phyloP scores from a whole-genome alignment of 1,140 invertebrate genomes.

The Lethrus apterus region DNA sequence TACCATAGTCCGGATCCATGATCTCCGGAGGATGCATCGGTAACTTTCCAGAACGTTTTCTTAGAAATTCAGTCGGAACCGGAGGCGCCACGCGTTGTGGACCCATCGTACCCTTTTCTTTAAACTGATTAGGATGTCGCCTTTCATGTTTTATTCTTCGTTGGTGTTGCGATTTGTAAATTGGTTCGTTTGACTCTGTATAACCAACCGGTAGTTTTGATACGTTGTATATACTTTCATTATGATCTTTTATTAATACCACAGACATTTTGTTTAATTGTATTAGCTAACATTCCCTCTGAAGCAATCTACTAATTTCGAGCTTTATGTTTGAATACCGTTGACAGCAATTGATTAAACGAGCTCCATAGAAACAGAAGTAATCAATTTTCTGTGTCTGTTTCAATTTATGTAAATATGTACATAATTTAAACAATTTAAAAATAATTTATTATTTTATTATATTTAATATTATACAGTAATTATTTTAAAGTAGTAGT shows the following conservation, averaged over 20 bases:
- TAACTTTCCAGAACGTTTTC: conserved; percentile 43
- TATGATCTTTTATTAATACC: conserved; percentile 43
- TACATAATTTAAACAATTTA: no score
- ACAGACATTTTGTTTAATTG: conserved; percentile 44
- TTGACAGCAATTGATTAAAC: conserved; percentile 5
- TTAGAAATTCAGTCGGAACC: conserved; percentile 49
- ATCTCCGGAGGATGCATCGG: conserved; percentile 1
- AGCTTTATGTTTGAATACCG: no score
- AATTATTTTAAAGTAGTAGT: no score
- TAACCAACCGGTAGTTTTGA: conserved; percentile 30
- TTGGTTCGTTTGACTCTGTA: conserved; percentile 22
- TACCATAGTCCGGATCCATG: conserved; percentile 19
- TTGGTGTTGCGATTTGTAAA: conserved; percentile 15
- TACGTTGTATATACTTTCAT: conserved; percentile 44
- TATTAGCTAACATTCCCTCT: no score
- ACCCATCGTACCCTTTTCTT: conserved; percentile 50
- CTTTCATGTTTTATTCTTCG: conserved; percentile 11
- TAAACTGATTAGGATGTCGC: conserved; percentile 21
- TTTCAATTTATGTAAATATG: no score
- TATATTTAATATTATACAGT: no score
- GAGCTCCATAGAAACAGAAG: conserved; percentile 2
- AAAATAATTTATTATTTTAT: no score
- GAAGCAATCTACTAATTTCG: no score
- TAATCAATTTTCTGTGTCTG: no score
- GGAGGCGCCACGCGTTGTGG: conserved; percentile 48